Evolutionary conservation across 2,797 vertebrate species (phyloP).

Genomic region (Tamandua tetradactyla): DNA sequence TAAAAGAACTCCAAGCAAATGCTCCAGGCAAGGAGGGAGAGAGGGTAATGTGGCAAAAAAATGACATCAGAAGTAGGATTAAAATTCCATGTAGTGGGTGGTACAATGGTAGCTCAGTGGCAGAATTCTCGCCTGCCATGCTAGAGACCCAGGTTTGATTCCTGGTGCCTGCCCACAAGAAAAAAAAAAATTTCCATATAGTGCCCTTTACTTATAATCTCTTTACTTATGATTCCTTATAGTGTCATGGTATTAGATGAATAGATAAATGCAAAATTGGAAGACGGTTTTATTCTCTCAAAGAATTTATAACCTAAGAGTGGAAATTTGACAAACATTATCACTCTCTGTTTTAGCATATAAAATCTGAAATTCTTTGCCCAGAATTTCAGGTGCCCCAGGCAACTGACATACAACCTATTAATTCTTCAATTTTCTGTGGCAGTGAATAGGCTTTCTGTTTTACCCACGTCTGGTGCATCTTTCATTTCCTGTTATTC

Average conservation of each 20-base stretch:
- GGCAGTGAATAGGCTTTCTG: neutral
- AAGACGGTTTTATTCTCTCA: constrained; percentile 32
- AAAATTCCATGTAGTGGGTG: neutral
- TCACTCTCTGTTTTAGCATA: neutral
- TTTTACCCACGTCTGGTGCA: neutral
- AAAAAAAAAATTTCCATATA: neutral
- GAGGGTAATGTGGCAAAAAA: neutral
- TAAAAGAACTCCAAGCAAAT: neutral
- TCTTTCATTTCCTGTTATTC: constrained; percentile 50
- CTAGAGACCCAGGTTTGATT: no score
- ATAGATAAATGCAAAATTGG: neutral
- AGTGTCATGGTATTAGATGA: neutral
- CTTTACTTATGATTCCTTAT: neutral
- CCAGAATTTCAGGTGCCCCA: neutral
- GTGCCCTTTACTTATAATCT: neutral
- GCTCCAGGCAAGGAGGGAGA: neutral
- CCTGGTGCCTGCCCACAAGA: no score
- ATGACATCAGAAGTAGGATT: neutral
- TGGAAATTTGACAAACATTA: neutral
- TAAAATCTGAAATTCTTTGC: constrained; percentile 19
- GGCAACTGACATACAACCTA: neutral
- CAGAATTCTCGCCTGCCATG: no score
- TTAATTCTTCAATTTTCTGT: constrained; percentile 40
- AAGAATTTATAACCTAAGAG: constrained; percentile 8
- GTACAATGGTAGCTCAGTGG: no score